These are phyloP conservation scores for Hyperoplus immaculatus DNA, from an alignment of 2,797 vertebrate genomes.

Conservation along the genomic window DNA sequence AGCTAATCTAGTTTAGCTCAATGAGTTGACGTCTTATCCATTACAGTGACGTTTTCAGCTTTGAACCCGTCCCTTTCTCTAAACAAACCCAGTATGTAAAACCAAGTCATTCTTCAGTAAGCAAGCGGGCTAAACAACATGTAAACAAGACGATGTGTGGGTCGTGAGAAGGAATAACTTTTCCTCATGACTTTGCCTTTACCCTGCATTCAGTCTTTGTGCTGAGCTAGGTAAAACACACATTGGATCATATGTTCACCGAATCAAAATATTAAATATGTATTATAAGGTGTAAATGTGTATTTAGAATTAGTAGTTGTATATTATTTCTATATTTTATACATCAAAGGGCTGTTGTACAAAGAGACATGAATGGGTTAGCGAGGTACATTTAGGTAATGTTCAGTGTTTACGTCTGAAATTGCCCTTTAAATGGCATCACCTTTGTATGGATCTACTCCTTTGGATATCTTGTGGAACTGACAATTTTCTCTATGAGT, in stretches of 20 bases:
- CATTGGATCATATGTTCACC: not conserved
- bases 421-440: too few relatives aligned
- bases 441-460: too few relatives aligned
- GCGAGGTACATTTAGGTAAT: too few relatives aligned
- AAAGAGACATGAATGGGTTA: too few relatives aligned
- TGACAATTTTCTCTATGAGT: too few relatives aligned
- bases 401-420: too few relatives aligned
- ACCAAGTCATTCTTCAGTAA: not conserved
- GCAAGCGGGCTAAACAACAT: not conserved
- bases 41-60: not conserved
- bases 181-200: not conserved
- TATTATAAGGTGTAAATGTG: not conserved
- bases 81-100: not conserved
- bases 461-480: too few relatives aligned
- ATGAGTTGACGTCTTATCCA: not conserved
- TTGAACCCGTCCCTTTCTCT: not conserved
- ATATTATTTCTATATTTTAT: not conserved
- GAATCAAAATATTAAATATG: not conserved
- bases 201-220: not conserved
- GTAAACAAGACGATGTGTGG: not conserved
- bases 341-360: too few relatives aligned
- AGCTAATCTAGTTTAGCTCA: not conserved
- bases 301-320: too few relatives aligned
- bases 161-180: not conserved
- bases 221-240: not conserved